Conservation (phyloP, 2,888 invertebrate species). For the Mythimna ferrago region DNA sequence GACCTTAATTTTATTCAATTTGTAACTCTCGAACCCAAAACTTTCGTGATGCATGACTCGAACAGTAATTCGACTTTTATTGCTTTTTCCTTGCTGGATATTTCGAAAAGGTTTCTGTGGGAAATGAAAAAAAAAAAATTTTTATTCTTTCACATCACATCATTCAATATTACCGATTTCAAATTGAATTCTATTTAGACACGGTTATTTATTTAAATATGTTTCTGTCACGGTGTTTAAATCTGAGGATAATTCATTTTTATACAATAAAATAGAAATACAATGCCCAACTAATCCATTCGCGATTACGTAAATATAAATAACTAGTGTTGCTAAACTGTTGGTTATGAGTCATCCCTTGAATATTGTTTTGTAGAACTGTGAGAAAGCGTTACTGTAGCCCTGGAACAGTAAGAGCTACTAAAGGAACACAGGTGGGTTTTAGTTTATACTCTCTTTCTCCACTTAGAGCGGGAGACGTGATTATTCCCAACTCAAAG, state of each 20-base stretch:
- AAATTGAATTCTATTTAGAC: conserved; percentile 63
- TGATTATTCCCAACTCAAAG: no score
- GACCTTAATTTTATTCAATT: conserved; percentile 89
- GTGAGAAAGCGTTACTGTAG: no score
- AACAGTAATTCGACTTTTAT: conserved; percentile 89
- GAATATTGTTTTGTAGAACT: not conserved
- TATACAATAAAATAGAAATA: conserved; percentile 17
- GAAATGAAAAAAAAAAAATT: conserved; percentile 74
- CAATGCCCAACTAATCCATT: conserved; percentile 9
- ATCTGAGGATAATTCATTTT: conserved; percentile 18
- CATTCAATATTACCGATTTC: conserved; percentile 57
- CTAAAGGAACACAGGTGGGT: no score
- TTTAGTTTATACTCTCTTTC: no score
- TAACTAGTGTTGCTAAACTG: conserved; percentile 2
- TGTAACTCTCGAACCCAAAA: conserved; percentile 87
- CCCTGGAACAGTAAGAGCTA: no score
- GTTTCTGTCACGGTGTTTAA: conserved; percentile 19
- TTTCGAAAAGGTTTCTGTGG: conserved; percentile 75
- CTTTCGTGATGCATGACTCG: conserved; percentile 88
- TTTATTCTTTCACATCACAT: conserved; percentile 50
- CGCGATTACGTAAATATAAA: conserved; percentile 22
- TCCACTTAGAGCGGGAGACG: no score
- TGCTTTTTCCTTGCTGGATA: conserved; percentile 81
- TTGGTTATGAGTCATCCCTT: conserved; percentile 6
- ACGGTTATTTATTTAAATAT: conserved; percentile 40